Evolutionary conservation across 2,113 vertebrate species (phyloP), one percentile per base, ranked within the genome.

Genomic region (Periophthalmodon schlosseri): DNA sequence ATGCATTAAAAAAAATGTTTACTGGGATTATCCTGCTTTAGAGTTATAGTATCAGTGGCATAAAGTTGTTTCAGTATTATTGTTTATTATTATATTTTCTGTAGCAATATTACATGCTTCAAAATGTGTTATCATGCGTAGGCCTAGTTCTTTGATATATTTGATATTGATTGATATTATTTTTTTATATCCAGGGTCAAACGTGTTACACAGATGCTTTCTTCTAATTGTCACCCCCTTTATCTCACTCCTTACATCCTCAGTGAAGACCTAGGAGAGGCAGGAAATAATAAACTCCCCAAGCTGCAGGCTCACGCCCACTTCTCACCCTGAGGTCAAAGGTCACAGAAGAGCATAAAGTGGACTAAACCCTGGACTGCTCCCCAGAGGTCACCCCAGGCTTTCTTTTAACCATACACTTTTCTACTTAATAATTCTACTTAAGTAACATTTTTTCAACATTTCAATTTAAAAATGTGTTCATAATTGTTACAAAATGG

Each of bases 261-360:
- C 56, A 81, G 85, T 85, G 74, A 56, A 91, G 91, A 93, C 92
- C 92, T 94, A 91, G 94, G 90, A 91, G 92, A 94, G 91, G 91
- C 94, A 95, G 96, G 95, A 97, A 96, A 96, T 96, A 96, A 97
- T 96, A 96, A 96, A 96, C 95, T 96, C 95, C 93, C 93, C 92
- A 93, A 95, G 94, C 95, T 93, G 88, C 94, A 90, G 91, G 85
- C 84, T 85, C 92, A 92, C 88, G 81, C 93, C 93, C 92, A 90
- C 84, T 84, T 92, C 90, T 95, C 94, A 96, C 94, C 92, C 94
- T 82, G 89, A 84, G 94, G 92, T 96, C 84, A 94, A 93, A 92
- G 96, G 95, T 96, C 94, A 92, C 46, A 9, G 13, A 76, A 70
- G 76, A 92, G 92, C 91, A 91, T 86, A 90, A 84, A 87, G 81